Evolutionary conservation across 2,113 vertebrate species (phyloP), one percentile per base, ranked within the genome.

Genomic region (Synodontis membranacea): DNA sequence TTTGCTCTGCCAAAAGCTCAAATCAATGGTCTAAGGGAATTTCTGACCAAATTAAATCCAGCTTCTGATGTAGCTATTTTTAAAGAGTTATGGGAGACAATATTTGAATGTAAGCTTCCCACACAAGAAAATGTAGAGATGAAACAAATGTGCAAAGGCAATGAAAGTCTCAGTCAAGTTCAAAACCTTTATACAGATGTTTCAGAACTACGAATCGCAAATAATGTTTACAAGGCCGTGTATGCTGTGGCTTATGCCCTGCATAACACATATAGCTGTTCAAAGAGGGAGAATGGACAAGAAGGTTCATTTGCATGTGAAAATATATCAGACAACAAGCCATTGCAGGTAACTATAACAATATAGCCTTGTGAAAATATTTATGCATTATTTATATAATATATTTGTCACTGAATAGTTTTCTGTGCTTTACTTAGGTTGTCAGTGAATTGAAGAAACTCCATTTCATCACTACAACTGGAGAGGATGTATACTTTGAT

Each of bases 121-220:
- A 84, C 88, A 92, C 72, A 91, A 39, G 31, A 85, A 48, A 86
- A 88, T 14, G 86, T 92, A 2, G 8, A 39, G 56, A 68, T 52
- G 37, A 74, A 7, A 31, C 46, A 46, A 5, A 44, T 82, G 28
- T 92, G 91, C 48, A 90, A 66, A 62, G 91, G 89, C 5, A 88
- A 78, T 66, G 89, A 91, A 87, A 78, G 52, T 48, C 84, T 92
- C 46, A 89, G 75, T 83, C 85, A 86, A 39, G 78, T 87, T 48
- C 60, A 93, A 9, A 94, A 92, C 66, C 39, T 86, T 21, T 95
- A 94, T 58, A 95, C 94, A 7, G 93, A 95, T 79, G 91, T 93
- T 9, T 91, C 93, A 12, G 92, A 95, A 25, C 86, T 94, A 84
- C 93, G 94, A 80, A 93, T 94, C 46, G 90, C 91, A 3, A 90